These are phyloP conservation scores for Kuschelorhynchus macadamiae DNA, from an alignment of 2,888 invertebrate species.

Conservation along the genomic window DNA sequence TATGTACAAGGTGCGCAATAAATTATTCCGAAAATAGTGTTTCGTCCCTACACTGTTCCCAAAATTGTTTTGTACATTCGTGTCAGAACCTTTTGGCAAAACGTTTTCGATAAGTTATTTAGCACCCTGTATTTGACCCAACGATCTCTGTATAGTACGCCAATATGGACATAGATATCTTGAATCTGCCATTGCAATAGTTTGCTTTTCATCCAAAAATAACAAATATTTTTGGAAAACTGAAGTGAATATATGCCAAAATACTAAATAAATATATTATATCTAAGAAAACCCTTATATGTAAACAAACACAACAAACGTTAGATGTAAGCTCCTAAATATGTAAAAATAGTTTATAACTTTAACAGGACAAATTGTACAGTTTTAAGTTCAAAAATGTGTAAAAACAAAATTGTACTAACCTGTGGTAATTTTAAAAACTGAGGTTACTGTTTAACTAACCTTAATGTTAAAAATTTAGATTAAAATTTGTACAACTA, in stretches of 20 bases:
- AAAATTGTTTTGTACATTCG: constrained; percentile 6
- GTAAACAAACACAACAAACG: constrained; percentile 44
- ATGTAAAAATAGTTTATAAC: constrained; percentile 20
- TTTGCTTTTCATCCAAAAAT: constrained; percentile 31
- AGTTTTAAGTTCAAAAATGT: neutral
- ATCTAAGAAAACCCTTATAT: constrained; percentile 34
- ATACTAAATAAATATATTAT: constrained; percentile 31
- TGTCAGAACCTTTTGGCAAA: neutral
- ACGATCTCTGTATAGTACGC: constrained; percentile 43
- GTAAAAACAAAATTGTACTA: constrained; percentile 12
- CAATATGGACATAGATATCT: constrained; percentile 24
- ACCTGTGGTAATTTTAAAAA: constrained; percentile 10
- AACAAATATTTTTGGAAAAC: constrained; percentile 25
- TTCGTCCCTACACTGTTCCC: constrained; percentile 3
- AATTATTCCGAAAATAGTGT: neutral
- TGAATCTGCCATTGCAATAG: constrained; percentile 29
- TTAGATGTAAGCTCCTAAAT: constrained; percentile 8
- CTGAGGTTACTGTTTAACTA: too few relatives aligned
- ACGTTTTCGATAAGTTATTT: constrained; percentile 1
- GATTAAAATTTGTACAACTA: too few relatives aligned
- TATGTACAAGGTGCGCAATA: constrained; percentile 9
- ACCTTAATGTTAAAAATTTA: too few relatives aligned
- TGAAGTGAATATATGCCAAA: constrained; percentile 23
- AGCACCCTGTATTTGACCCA: constrained; percentile 22
- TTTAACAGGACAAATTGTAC: constrained; percentile 1